A percentile compares a stretch with the other conserved stretches of the same genome.
phyloP scores from a whole-genome alignment of 2,113 vertebrate genomes.

The Macquaria australasica region DNA sequence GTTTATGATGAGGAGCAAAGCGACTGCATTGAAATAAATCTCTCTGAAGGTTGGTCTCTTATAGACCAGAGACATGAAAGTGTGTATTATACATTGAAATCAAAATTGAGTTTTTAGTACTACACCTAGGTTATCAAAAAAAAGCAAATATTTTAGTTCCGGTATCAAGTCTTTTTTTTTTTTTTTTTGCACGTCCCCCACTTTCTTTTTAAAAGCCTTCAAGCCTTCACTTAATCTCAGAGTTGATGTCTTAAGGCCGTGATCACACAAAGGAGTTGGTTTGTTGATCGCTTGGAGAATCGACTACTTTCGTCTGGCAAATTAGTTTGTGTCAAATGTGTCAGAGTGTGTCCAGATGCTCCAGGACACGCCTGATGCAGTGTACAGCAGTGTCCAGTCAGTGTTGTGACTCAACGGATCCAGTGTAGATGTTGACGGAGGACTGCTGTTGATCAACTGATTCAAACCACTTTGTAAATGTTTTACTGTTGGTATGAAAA shows the following conservation, averaged over 20 bases:
- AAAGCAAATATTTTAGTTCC: not conserved
- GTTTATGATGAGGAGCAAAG: not conserved
- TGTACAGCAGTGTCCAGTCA: too few species aligned
- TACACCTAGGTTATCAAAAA: not conserved
- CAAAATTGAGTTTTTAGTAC: not conserved
- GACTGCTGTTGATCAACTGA: too few species aligned
- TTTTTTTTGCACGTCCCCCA: slow-evolving; percentile 50
- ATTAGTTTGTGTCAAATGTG: not conserved
- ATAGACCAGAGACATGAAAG: slow-evolving; percentile 1
- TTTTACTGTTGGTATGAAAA: too few species aligned
- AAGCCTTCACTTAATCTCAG: not conserved
- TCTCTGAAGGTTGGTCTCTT: slow-evolving; percentile 27
- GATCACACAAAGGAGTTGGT: slow-evolving; percentile 18
- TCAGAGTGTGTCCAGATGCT: too few species aligned
- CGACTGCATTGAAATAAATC: slow-evolving; percentile 15
- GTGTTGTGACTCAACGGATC: too few species aligned
- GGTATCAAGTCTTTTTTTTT: not conserved
- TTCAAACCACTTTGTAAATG: too few species aligned
- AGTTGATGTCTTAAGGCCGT: not conserved
- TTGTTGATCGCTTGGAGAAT: too few species aligned
- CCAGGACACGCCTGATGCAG: too few species aligned
- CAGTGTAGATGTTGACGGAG: too few species aligned
- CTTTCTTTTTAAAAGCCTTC: slow-evolving; percentile 17
- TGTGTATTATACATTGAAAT: slow-evolving; percentile 1
- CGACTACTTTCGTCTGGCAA: not conserved